These are phyloP conservation scores for Gadopsis bispinosus DNA, from an alignment of 2,797 vertebrate species.

Conservation along the genomic window DNA sequence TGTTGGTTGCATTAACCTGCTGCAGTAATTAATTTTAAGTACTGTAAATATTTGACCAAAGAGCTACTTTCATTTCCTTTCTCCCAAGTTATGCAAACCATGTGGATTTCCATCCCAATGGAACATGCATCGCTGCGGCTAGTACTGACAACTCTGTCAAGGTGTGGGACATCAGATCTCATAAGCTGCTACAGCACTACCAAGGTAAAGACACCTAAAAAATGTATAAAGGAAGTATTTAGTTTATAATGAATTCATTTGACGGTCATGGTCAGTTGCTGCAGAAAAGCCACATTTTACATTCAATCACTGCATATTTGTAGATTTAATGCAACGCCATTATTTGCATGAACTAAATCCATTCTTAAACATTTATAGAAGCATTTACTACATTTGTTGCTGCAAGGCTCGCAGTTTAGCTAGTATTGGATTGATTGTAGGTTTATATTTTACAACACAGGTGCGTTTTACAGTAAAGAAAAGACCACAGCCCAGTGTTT, in stretches of 20 bases:
- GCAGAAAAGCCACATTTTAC: conserved; percentile 1
- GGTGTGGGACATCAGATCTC: conserved; percentile 95
- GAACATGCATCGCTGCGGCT: conserved; percentile 91
- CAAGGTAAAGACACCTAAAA: conserved; percentile 84
- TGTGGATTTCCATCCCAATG: conserved; percentile 95
- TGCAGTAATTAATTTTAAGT: background rate
- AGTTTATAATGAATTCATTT: background rate
- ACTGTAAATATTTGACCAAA: background rate
- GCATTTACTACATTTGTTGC: background rate
- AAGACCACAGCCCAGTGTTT: background rate
- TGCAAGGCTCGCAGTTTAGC: conserved; percentile 3
- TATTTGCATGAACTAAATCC: conserved; percentile 6
- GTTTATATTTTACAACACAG: background rate
- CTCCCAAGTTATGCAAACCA: conserved; percentile 89
- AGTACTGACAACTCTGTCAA: conserved; percentile 94
- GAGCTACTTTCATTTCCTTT: background rate
- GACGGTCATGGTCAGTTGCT: background rate
- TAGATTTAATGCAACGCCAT: conserved; percentile 9
- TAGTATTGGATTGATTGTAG: background rate
- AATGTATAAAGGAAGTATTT: background rate
- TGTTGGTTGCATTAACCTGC: background rate
- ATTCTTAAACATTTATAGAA: background rate
- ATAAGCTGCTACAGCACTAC: conserved; percentile 95
- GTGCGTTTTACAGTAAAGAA: background rate
- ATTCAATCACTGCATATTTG: background rate